Conservation (phyloP, 2,797 vertebrate genomes). For the Phrynocephalus vlangalii region DNA sequence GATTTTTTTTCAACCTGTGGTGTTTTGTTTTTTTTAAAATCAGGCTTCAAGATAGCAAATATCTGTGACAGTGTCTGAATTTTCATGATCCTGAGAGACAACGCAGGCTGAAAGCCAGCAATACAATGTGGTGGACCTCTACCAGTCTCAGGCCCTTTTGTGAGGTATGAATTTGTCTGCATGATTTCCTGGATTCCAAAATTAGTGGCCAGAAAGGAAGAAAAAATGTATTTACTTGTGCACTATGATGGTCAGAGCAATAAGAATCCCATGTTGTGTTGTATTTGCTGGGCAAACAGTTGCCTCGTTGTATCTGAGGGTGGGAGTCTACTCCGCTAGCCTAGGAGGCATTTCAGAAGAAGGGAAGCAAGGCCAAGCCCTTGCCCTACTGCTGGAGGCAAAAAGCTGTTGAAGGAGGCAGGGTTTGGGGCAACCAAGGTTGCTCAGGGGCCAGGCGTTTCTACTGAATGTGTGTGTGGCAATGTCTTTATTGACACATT, state of each 20-base stretch:
- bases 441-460: neutral
- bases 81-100: too few species aligned
- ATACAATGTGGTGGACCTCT: neutral
- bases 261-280: neutral
- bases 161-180: neutral
- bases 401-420: neutral
- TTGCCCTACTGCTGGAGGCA: neutral
- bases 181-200: neutral
- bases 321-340: neutral
- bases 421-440: neutral
- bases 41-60: too few species aligned
- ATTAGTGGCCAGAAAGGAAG: neutral
- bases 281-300: neutral
- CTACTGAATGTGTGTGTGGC: neutral
- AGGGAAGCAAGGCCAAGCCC: neutral
- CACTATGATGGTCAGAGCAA: too few species aligned
- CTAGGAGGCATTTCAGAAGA: neutral
- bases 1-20: too few species aligned
- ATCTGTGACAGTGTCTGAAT: too few species aligned
- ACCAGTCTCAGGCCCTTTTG: neutral
- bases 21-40: too few species aligned
- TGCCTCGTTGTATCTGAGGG: neutral
- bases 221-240: neutral
- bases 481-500: neutral
- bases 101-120: too few species aligned